A percentile compares a stretch with the other conserved stretches of the same genome.
phyloP scores from a whole-genome alignment of 2,113 vertebrate genomes.

The Tor tambroides region DNA sequence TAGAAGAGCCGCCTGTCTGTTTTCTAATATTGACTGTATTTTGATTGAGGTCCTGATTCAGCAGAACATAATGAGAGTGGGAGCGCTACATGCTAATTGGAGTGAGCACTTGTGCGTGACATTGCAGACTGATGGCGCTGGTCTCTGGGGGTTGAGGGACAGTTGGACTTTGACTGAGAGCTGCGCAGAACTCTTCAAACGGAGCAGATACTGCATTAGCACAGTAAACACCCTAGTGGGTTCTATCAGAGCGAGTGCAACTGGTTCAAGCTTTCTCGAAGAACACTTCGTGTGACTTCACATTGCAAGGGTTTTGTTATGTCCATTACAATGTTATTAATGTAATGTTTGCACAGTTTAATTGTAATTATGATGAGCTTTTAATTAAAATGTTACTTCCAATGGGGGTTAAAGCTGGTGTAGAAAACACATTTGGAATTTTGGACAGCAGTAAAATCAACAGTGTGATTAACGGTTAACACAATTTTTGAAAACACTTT shows the following conservation, averaged over 20 bases:
- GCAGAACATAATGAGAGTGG: constrained; percentile 55
- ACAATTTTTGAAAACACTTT: background rate
- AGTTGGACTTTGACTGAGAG: background rate
- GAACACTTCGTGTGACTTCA: background rate
- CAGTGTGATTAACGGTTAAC: background rate
- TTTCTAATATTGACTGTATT: constrained; percentile 61
- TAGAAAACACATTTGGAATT: background rate
- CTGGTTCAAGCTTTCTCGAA: background rate
- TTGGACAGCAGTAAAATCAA: background rate
- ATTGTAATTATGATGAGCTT: background rate
- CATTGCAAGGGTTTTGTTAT: background rate
- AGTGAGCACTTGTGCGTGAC: constrained; percentile 58
- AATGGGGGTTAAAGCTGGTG: background rate
- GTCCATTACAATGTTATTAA: background rate
- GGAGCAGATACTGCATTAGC: constrained; percentile 10
- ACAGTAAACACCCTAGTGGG: background rate
- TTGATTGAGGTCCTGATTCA: constrained; percentile 57
- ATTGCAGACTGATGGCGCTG: constrained; percentile 39
- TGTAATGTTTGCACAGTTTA: background rate
- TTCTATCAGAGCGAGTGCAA: background rate
- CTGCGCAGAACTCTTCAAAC: background rate
- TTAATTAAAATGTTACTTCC: background rate
- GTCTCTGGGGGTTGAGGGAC: constrained; percentile 26
- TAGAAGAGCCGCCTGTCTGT: constrained; percentile 63
- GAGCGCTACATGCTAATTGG: constrained; percentile 57